Evolutionary conservation across 1,140 invertebrate genomes (phyloP), one percentile per base, ranked within the genome.

Genomic region (Colletes latitarsis): DNA sequence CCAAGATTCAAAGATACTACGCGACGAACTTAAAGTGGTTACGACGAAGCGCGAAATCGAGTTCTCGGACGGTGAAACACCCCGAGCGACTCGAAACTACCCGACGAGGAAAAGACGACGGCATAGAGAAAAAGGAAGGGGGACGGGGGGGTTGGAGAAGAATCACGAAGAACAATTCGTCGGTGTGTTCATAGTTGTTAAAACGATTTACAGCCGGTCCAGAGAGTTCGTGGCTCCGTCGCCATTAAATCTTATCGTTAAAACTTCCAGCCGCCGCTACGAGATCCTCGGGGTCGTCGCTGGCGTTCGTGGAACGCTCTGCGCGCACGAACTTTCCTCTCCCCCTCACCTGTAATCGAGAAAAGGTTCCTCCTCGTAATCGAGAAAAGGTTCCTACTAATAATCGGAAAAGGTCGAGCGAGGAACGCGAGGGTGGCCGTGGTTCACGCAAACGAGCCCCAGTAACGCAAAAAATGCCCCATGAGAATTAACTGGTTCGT

Each of bases 231-330:
- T 19, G 74, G 66, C 55, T 52, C 78, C 66, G 67, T 39, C 74
- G 68, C 70, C 73, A 74, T 71, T 70, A 63, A 73, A 83, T 83
- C 82, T 80, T 75, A 80, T 80, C 82, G 73, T 74, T 83, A 75
- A 72, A 83, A 84, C 69, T 84, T 84, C 72, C 43, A 62, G 46
- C 55, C 77, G 19, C 30, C 55, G 76, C 66, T 49, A 72, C 66
- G 43, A 73, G 70, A 73, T 83, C 63, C n/a, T 52, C 41, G 12
- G 46, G 12, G 70, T 41, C 57, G 74, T 52, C 52, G 30, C 30
- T 30, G 30, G 30, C 30, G 43, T 57, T 58, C 21, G 19, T 10
- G 21, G n/a, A 8, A 41, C 39, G 17, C 46, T 30, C 21, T 12
- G 43, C 9, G 49, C 10, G 10, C 67, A 14, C 55, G 55, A 70